Base-by-base conservation (phyloP, 2,113 vertebrate genomes). In the Gallinago paraguaiae region DNA sequence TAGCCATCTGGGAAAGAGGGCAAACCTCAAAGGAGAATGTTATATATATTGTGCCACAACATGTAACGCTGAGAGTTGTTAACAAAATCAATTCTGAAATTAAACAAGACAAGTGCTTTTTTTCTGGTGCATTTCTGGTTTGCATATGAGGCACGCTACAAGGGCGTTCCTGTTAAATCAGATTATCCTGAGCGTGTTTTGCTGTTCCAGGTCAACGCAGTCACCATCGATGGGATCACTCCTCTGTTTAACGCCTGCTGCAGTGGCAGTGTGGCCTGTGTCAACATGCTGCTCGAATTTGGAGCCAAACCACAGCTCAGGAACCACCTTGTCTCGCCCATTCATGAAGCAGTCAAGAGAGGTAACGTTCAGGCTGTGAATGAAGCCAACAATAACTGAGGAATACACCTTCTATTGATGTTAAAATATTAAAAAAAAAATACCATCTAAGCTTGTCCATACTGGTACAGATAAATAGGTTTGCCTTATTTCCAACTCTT, bases 161-260 rank as follows among this genome's bases (percentile, higher is more conserved):
- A 48, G 43, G 80, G 54, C 0, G 1, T 61, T 90, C 12, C 64
- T 43, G 53, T 45, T 3, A 11, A 24, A 18, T 11, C 0, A 0
- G 41, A 33, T 53, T n/a, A 23, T 54, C 30, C 50, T 39, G 45
- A 76, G 50, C 0, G 1, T 82, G 23, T 17, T 7, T 18, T 59
- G 70, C 53, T 48, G 4, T 82, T 90, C 45, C 87, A 99, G 99
- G 98, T 98, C 46, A 98, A 98, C 0, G 96, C 97, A 28, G 97
- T 96, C 75, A 98, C 99, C 10, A 93, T 98, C 2, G 98, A 99
- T 35, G 99, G 99, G 22, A 95, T 98, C 87, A 99, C 98, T 3
- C 99, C 99, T 16, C 98, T 99, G 46, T 98, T 98, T 90, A 99
- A 98, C 3, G 98, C 99, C 19, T 99, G 99, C 96, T 98, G 98